Evolutionary conservation across 2,113 vertebrate species (phyloP).

Genomic region (Apodemus speciosus): DNA sequence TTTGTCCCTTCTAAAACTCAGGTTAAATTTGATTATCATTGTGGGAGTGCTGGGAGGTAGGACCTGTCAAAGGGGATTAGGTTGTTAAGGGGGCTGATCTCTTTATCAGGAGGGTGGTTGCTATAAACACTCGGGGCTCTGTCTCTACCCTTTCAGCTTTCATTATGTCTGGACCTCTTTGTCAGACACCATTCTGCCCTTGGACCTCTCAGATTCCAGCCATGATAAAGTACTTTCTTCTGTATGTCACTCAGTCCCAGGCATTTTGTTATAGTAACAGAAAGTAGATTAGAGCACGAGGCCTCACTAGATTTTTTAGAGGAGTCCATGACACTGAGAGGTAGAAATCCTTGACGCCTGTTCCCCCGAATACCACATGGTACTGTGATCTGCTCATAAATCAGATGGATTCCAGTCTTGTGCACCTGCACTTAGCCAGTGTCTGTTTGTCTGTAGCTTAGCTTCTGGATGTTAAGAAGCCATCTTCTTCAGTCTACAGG

Average conservation of each 20-base stretch:
- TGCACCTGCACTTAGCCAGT: background rate
- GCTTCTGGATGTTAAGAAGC: background rate
- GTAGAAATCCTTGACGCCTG: background rate
- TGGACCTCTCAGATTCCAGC: background rate
- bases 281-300: background rate
- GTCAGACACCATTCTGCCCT: background rate
- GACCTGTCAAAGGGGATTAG: background rate
- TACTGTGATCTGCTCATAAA: background rate
- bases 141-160: background rate
- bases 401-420: background rate
- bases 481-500: background rate
- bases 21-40: slow-evolving; percentile 1
- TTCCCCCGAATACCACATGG: background rate
- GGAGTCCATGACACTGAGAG: background rate
- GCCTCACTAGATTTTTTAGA: background rate
- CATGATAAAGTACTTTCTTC: background rate
- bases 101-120: background rate
- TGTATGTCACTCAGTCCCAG: background rate
- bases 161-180: background rate
- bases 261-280: background rate
- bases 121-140: background rate
- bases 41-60: background rate
- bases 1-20: background rate
- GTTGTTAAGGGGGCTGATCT: background rate
- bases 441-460: background rate